These are phyloP conservation scores for Idaea straminata DNA, from an alignment of 2,888 invertebrate genomes.

Conservation along the genomic window DNA sequence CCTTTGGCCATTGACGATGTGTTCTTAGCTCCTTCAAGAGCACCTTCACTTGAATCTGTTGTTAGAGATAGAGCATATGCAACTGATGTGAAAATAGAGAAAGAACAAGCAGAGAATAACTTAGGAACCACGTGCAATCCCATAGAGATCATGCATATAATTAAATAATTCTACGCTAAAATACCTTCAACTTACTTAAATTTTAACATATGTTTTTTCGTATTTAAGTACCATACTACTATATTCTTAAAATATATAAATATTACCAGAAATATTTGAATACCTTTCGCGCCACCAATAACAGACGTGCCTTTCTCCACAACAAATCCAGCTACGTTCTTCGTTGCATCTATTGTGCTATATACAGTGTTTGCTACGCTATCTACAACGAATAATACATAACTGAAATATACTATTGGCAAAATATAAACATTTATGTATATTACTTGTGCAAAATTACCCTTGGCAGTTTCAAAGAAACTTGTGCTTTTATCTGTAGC, in stretches of 20 bases:
- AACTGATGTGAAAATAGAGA: conserved; percentile 50
- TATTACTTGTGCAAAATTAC: conserved; percentile 25
- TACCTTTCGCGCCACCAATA: conserved; percentile 53
- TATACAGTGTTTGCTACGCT: conserved; percentile 49
- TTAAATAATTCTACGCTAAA: not conserved
- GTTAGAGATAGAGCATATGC: conserved; percentile 41
- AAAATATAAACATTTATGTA: conserved; percentile 7
- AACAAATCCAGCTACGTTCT: conserved; percentile 45
- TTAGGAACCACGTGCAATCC: conserved; percentile 41
- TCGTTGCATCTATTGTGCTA: conserved; percentile 52
- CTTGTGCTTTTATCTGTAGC: conserved; percentile 48
- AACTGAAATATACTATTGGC: conserved; percentile 14
- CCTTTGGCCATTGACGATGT: conserved; percentile 37
- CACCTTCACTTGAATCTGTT: conserved; percentile 31
- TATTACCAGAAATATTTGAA: not conserved
- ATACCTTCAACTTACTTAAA: not conserved
- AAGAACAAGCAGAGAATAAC: conserved; percentile 24
- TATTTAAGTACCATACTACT: too few species aligned
- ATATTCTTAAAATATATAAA: not conserved
- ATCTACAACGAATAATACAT: conserved; percentile 45
- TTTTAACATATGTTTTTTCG: not conserved
- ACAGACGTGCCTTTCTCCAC: conserved; percentile 48
- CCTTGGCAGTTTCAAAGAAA: conserved; percentile 50
- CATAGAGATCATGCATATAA: not conserved
- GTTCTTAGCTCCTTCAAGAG: conserved; percentile 32